Evolutionary conservation across 2,797 vertebrate genomes (phyloP), one percentile per base, ranked within the genome.

Genomic region (Xenopus petersii): DNA sequence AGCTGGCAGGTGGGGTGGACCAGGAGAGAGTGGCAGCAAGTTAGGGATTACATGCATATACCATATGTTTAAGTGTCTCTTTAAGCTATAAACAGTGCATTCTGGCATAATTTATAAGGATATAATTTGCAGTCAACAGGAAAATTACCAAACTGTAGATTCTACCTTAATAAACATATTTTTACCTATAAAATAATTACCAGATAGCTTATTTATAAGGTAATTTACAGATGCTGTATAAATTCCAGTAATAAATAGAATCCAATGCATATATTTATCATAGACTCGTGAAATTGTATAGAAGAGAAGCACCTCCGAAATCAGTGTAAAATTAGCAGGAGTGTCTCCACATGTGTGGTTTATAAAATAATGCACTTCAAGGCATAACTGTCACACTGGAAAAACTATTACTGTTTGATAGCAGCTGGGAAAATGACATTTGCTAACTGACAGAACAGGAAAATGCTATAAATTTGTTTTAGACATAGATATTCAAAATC

Each of bases 391-490:
- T 75, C 83, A 82, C 56, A 75, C 10, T 0, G 80, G 56, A 49
- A 83, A 81, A 84, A 69, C 69, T 82, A 83, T 65, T 46, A 56
- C 51, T 81, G 0, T 77, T 66, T 77, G 21, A 42, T 6, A 78
- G 56, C 74, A 73, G 79, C 82, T 74, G 64, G 62, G 67, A 80
- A 83, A 84, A 77, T 75, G 73, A 81, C 75, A 78, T 75, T 12
- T 75, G 62, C 80, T 83, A 67, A 82, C 73, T 17, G 75, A 70
- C 75, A 80, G 64, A 64, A 79, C 70, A 66, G 49, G 73, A 79
- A 78, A 77, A n/a, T 42, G 21, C 59, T 74, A 56, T 11, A 67
- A 63, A 55, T 46, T n/a, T 48, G 54, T 21, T 74, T 81, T 80
- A 81, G 83, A 79, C 24, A 70, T 55, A 73, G 67, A 60, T 68